Conservation (phyloP, 2,888 invertebrate genomes). For the Drosophila pseudotakahashii region DNA sequence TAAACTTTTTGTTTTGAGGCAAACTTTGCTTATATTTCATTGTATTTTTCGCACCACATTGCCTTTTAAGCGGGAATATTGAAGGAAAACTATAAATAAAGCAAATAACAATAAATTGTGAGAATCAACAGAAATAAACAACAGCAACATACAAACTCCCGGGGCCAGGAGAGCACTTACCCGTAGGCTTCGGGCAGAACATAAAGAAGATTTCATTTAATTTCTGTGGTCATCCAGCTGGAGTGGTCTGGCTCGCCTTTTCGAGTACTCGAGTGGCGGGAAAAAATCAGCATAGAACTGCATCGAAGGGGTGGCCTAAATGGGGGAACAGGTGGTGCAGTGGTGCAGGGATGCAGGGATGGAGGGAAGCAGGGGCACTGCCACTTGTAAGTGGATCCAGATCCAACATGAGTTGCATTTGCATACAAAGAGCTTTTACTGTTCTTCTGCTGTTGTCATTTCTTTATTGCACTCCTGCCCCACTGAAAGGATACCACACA, state of each 20-base stretch:
- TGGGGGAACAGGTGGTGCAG: constrained; percentile 8
- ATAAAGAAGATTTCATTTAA: constrained; percentile 67
- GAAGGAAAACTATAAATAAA: constrained; percentile 39
- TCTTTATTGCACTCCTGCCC: constrained; percentile 50
- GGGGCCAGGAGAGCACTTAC: constrained; percentile 30
- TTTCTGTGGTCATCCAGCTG: constrained; percentile 72
- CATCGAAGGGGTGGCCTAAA: constrained; percentile 36
- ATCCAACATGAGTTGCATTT: constrained; percentile 55
- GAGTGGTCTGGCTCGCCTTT: constrained; percentile 71
- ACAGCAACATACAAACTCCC: constrained; percentile 15
- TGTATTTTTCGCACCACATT: constrained; percentile 63
- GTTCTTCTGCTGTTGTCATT: constrained; percentile 56
- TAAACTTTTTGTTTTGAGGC: constrained; percentile 52
- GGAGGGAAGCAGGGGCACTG: constrained; percentile 52
- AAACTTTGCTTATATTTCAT: constrained; percentile 69
- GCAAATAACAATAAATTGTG: constrained; percentile 37
- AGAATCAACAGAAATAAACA: constrained; percentile 31
- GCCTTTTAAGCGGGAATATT: constrained; percentile 51
- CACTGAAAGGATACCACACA: constrained; percentile 16
- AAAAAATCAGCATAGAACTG: constrained; percentile 40
- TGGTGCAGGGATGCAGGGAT: constrained; percentile 18
- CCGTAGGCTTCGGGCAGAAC: constrained; percentile 28
- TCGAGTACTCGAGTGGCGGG: constrained; percentile 48
- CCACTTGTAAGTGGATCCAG: constrained; percentile 63
- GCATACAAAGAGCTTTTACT: constrained; percentile 69